Conservation (phyloP, 2,113 vertebrate genomes). For the Scalopus aquaticus region DNA sequence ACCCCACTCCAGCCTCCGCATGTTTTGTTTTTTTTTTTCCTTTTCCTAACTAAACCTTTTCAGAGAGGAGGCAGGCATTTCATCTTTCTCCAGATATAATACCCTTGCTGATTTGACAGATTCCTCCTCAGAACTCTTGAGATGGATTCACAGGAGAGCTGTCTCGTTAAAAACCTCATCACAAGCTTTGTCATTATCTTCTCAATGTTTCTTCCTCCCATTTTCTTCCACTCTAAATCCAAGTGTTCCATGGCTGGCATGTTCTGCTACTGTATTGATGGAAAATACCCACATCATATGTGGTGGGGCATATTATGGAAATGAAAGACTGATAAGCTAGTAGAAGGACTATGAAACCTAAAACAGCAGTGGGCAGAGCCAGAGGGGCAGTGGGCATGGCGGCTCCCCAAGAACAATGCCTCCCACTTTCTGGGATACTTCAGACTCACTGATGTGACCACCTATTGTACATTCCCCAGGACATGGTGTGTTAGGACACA, state of each 20-base stretch:
- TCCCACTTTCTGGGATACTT: neutral
- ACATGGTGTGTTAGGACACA: neutral
- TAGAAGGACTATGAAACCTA: neutral
- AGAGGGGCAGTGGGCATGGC: neutral
- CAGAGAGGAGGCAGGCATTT: constrained; percentile 14
- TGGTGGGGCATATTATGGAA: neutral
- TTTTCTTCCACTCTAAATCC: neutral
- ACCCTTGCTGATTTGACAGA: neutral
- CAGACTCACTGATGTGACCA: neutral
- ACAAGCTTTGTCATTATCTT: neutral
- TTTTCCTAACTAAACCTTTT: constrained; percentile 10
- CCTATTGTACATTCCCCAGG: neutral
- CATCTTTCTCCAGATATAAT: neutral
- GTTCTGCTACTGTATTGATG: neutral
- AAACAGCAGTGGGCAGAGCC: neutral
- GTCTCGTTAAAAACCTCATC: neutral
- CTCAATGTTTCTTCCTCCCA: neutral
- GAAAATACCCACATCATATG: neutral
- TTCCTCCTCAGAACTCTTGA: neutral
- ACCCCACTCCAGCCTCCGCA: neutral
- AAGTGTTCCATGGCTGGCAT: neutral
- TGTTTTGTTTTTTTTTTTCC: neutral
- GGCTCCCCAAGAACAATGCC: fast-evolving
- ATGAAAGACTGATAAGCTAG: neutral
- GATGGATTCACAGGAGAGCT: neutral